phyloP scores from a whole-genome alignment of 2,113 vertebrate genomes.

The Phoxinus phoxinus region DNA sequence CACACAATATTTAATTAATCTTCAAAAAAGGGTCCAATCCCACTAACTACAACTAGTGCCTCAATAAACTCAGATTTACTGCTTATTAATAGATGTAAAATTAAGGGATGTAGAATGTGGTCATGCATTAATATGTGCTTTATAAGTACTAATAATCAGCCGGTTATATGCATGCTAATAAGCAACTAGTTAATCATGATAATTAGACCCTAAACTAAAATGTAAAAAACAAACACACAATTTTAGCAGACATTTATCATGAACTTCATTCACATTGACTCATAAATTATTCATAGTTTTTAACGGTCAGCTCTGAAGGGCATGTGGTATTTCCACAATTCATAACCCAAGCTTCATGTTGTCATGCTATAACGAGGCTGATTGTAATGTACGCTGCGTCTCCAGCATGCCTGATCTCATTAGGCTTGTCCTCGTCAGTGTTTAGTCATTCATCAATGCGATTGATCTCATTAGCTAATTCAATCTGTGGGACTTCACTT shows the following conservation, averaged over 20 bases:
- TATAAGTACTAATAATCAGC: no score
- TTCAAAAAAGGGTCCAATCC: no score
- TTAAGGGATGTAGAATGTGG: no score
- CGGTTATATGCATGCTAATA: no score
- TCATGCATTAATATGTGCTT: no score
- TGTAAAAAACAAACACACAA: no score
- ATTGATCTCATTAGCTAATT: slow-evolving; percentile 72
- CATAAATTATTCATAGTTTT: not conserved
- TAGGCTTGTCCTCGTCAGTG: slow-evolving; percentile 62
- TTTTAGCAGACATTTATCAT: not conserved
- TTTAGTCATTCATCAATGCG: slow-evolving; percentile 71
- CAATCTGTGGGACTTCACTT: slow-evolving; percentile 57
- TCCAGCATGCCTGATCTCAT: slow-evolving; percentile 67
- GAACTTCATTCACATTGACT: not conserved
- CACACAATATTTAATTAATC: not conserved
- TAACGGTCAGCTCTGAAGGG: not conserved
- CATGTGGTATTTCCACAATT: not conserved
- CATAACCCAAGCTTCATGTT: not conserved
- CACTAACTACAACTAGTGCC: no score
- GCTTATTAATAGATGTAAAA: no score
- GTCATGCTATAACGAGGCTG: not conserved
- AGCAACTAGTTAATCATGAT: no score
- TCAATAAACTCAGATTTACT: no score
- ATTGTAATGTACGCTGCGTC: slow-evolving; percentile 46
- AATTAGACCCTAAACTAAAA: no score